Evolutionary conservation across 1,140 invertebrate species (phyloP).

Genomic region (Neuroterus valhalla): DNA sequence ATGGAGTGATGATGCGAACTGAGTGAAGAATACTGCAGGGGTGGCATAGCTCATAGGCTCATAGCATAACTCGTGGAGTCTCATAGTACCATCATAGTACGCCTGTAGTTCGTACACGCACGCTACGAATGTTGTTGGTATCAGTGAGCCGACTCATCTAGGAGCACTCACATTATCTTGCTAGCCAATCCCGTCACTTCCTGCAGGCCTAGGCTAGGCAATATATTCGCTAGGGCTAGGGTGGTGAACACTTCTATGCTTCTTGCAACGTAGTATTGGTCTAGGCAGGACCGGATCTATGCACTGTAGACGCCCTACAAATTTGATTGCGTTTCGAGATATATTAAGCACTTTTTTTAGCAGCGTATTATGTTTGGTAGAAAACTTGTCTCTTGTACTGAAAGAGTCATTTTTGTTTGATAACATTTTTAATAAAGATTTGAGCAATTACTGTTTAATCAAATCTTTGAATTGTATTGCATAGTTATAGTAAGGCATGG

Average conservation of each 20-base stretch:
- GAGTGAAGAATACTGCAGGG: constrained; percentile 17
- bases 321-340: background rate
- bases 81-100: background rate
- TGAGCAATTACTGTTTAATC: no score
- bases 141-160: constrained; percentile 13
- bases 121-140: background rate
- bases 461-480: no score
- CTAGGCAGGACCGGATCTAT: background rate
- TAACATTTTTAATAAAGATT: no score
- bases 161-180: constrained; percentile 24
- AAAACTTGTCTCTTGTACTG: no score
- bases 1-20: constrained; percentile 24
- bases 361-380: no score
- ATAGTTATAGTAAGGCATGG: no score
- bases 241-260: constrained; percentile 20
- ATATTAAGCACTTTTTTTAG: no score
- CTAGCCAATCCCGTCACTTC: constrained; percentile 26
- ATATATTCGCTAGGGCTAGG: constrained; percentile 19
- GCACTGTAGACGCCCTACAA: background rate
- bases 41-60: constrained; percentile 4
- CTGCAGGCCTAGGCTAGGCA: constrained; percentile 20
- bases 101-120: constrained; percentile 10
- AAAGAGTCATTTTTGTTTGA: no score
- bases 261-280: constrained; percentile 20
- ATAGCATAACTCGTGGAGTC: constrained; percentile 21